Evolutionary conservation across 2,888 invertebrate species (phyloP), one percentile per base, ranked within the genome.

Genomic region (Lasioglossum oenotherae): DNA sequence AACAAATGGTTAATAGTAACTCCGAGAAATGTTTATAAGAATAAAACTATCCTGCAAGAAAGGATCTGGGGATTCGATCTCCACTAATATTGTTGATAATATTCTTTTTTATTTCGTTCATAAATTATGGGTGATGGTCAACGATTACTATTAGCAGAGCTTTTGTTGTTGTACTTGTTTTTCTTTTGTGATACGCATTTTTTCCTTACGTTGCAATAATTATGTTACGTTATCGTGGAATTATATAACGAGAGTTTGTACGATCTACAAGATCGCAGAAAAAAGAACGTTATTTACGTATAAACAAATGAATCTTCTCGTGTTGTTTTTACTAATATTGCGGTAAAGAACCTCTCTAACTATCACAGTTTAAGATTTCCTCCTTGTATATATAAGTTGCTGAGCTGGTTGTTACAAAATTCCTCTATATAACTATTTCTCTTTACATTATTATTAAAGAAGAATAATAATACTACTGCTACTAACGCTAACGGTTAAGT

Each of bases 341-440:
- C 49, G 31, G 74, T 57, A 79, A 79, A n/a, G 57, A 60, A 64
- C 16, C 64, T 64, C 57, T 57, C n/a, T 73, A 27, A 44, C 72
- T 84, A 72, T 67, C 46, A 44, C 64, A 67, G 72, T 84, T 72
- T 75, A 78, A 86, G 49, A 81, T 46, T 64, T 83, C 44, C 78
- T 72, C 44, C 35, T 71, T 27, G 64, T 85, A 74, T 82, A 82
- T 79, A 74, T 79, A 85, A 83, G 80, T 87, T 89, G 84, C 81
- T 82, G 72, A 41, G 82, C 83, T 77, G 84, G 49, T 88, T 89
- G 83, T 84, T 77, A 49, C 31, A 77, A 80, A 74, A 72, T 88
- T 84, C 82, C 78, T 89, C 77, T 75, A 87, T 72, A 67, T 82
- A 77, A 80, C 89, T 88, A 91, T 80, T 89, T 87, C 84, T 85